phyloP scores from a whole-genome alignment of 2,797 vertebrate species.

The Pteropus rufus region DNA sequence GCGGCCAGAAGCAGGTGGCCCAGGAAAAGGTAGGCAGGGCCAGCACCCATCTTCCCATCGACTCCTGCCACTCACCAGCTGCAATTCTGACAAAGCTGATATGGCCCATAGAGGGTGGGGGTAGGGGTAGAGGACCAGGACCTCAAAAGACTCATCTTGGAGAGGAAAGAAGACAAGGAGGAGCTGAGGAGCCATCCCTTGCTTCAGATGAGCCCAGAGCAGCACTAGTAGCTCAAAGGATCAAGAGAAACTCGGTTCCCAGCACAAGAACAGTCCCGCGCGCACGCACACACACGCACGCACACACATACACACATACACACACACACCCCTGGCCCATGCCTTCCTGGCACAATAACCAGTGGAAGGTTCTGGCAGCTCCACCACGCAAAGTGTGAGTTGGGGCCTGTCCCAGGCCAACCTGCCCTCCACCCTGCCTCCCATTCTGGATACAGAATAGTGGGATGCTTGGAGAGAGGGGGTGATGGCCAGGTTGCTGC shows the following conservation, averaged over 20 bases:
- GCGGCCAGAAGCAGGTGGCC: background rate
- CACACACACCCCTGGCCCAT: background rate
- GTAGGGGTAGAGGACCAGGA: background rate
- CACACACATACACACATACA: background rate
- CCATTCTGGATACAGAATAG: fast-evolving
- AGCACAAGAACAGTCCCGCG: background rate
- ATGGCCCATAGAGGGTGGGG: background rate
- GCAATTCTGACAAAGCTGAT: background rate
- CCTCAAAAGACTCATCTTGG: background rate
- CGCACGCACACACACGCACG: background rate
- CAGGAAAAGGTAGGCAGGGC: background rate
- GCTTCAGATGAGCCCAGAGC: background rate
- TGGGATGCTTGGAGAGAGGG: fast-evolving
- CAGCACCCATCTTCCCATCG: background rate
- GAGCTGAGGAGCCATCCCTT: background rate
- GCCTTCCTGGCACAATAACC: background rate
- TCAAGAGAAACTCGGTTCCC: background rate
- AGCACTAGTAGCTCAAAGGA: background rate
- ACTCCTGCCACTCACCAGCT: background rate
- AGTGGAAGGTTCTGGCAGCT: background rate
- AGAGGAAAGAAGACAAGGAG: background rate
- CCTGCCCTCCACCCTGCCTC: background rate
- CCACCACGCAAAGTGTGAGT: background rate
- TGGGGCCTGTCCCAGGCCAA: background rate
- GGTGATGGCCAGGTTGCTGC: background rate